Evolutionary conservation across 2,797 vertebrate genomes (phyloP).

Genomic region (Gallinago solitaria): DNA sequence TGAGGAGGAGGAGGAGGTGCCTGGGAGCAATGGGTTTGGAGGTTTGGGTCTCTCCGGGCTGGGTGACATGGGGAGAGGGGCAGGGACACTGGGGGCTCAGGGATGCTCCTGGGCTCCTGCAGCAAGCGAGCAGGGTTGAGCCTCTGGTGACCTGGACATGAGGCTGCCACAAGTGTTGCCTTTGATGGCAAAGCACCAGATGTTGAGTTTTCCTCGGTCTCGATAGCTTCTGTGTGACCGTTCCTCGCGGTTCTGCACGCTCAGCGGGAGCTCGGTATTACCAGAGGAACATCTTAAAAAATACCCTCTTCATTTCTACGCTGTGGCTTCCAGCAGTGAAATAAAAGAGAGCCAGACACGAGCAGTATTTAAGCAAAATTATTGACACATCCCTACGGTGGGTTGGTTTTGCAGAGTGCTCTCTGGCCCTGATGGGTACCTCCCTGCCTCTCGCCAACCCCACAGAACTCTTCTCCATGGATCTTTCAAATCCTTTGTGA

Average conservation of each 20-base stretch:
- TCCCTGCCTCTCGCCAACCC: not conserved
- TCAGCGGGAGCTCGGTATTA: not conserved
- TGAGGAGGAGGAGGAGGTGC: not conserved
- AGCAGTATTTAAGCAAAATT: not conserved
- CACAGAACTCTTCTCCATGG: not conserved
- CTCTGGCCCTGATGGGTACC: no score
- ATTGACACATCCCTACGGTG: not conserved
- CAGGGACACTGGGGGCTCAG: not conserved
- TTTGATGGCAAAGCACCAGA: not conserved
- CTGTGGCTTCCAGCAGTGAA: not conserved
- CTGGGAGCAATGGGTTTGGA: rapidly evolving
- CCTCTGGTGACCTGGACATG: rapidly evolving
- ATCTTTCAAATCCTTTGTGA: not conserved
- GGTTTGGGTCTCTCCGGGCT: not conserved
- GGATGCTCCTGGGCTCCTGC: not conserved
- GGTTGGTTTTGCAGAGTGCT: not conserved
- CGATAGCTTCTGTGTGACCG: not conserved
- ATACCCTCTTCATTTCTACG: not conserved
- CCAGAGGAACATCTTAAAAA: not conserved
- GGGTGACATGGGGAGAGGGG: not conserved
- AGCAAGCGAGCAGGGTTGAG: rapidly evolving
- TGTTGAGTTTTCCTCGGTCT: not conserved
- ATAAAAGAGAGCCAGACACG: not conserved
- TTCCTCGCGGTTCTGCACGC: not conserved
- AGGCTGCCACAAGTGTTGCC: not conserved